phyloP scores from a whole-genome alignment of 2,113 vertebrate species.

The Pterophyllum scalare region DNA sequence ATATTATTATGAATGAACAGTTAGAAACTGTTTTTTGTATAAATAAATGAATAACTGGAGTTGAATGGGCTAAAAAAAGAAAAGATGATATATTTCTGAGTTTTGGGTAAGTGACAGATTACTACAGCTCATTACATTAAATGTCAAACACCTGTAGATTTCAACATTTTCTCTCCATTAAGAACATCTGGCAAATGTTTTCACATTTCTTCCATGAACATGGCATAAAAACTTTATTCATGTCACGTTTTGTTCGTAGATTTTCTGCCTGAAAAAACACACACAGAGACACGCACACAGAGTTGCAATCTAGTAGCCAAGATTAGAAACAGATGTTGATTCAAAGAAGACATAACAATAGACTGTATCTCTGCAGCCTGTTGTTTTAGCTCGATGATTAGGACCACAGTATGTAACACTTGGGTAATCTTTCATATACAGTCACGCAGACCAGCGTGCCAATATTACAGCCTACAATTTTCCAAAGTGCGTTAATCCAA shows the following conservation, averaged over 20 bases:
- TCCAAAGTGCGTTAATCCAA: slow-evolving; percentile 13
- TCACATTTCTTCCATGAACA: background rate
- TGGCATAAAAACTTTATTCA: background rate
- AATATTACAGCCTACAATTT: slow-evolving; percentile 6
- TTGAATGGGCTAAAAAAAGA: background rate
- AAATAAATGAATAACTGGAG: background rate
- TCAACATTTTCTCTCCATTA: background rate
- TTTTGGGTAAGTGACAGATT: background rate
- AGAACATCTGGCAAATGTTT: slow-evolving; percentile 6
- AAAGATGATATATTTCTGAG: background rate
- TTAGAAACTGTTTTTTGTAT: background rate
- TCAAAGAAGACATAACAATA: slow-evolving; percentile 18
- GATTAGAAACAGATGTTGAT: slow-evolving; percentile 69
- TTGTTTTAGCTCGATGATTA: slow-evolving; percentile 38
- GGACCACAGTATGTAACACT: background rate
- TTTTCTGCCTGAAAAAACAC: background rate
- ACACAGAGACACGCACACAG: background rate
- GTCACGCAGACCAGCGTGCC: slow-evolving; percentile 18
- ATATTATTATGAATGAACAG: background rate
- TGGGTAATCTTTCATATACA: slow-evolving; percentile 2
- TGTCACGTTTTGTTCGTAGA: slow-evolving; percentile 5
- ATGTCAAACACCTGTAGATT: background rate
- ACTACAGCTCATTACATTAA: background rate
- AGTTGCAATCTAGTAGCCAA: slow-evolving; percentile 26
- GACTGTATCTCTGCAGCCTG: slow-evolving; percentile 16